Evolutionary conservation across 2,888 invertebrate species (phyloP).

Genomic region (Aricia artaxerxes): DNA sequence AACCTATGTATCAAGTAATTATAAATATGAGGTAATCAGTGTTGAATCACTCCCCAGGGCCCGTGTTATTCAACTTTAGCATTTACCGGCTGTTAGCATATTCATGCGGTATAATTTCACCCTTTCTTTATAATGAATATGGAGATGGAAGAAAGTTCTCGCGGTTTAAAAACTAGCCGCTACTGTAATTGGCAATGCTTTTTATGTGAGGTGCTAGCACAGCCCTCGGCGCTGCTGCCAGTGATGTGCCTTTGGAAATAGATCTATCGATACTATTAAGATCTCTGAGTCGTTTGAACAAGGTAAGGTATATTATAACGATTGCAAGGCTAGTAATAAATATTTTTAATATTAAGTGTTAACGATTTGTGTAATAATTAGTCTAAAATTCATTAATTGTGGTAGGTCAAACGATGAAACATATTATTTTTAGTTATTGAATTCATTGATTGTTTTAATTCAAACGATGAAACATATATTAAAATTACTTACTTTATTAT

Average conservation of each 20-base stretch:
- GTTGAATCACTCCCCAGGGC: conserved; percentile 35
- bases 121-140: conserved; percentile 77
- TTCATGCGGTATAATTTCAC: conserved; percentile 74
- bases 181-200: conserved; percentile 68
- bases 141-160: conserved; percentile 78
- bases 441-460: too few species aligned
- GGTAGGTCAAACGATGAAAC: too few species aligned
- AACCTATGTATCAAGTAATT: not conserved
- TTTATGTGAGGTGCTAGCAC: conserved; percentile 48
- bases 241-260: not conserved
- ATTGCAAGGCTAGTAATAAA: not conserved
- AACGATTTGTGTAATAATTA: too few species aligned
- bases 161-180: conserved; percentile 68
- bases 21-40: conserved; percentile 6
- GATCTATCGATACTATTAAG: conserved; percentile 8
- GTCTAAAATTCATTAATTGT: too few species aligned
- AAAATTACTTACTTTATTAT: too few species aligned
- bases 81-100: conserved; percentile 72
- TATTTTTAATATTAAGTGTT: not conserved
- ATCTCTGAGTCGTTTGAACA: not conserved
- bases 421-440: too few species aligned
- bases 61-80: conserved; percentile 75
- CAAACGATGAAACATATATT: too few species aligned
- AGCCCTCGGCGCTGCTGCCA: not conserved
- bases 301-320: too few species aligned